These are phyloP conservation scores for Drosophila niveifrons DNA, from an alignment of 2,888 invertebrate species.

Conservation along the genomic window DNA sequence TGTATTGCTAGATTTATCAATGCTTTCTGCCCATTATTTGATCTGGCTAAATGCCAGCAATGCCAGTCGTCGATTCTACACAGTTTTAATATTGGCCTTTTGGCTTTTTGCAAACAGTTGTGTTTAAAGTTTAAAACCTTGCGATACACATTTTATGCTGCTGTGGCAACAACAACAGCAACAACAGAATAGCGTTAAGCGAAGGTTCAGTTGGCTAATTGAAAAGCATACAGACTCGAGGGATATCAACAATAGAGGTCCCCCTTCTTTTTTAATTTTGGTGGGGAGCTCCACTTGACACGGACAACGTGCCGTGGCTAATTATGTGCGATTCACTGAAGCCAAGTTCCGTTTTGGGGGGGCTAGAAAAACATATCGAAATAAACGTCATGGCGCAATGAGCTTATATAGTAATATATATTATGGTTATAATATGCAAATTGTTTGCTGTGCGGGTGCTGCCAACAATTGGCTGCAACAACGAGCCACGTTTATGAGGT, in stretches of 20 bases:
- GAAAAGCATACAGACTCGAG: slow-evolving; percentile 31
- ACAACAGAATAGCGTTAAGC: slow-evolving; percentile 26
- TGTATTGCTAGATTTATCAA: slow-evolving; percentile 47
- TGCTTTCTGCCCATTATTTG: slow-evolving; percentile 38
- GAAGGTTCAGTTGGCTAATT: slow-evolving; percentile 61
- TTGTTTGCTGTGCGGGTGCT: slow-evolving; percentile 28
- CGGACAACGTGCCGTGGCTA: slow-evolving; percentile 54
- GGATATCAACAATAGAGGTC: slow-evolving; percentile 41
- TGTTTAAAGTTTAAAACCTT: slow-evolving; percentile 39
- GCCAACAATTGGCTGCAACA: slow-evolving; percentile 27
- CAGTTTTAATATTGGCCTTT: slow-evolving; percentile 50
- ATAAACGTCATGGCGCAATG: slow-evolving; percentile 61
- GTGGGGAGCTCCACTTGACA: slow-evolving; percentile 33
- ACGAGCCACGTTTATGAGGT: slow-evolving; percentile 31
- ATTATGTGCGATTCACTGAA: slow-evolving; percentile 65
- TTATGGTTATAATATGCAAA: slow-evolving; percentile 59
- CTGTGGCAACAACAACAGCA: no score
- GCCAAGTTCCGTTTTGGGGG: slow-evolving; percentile 59
- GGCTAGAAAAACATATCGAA: slow-evolving; percentile 33
- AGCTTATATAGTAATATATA: slow-evolving; percentile 38
- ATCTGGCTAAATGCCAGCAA: slow-evolving; percentile 59
- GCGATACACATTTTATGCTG: slow-evolving; percentile 15
- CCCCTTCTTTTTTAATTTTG: slow-evolving; percentile 2
- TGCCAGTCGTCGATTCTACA: slow-evolving; percentile 49
- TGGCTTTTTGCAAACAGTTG: slow-evolving; percentile 1